Evolutionary conservation across 2,888 invertebrate species (phyloP).

Genomic region (Coronaproctus castanopsis): DNA sequence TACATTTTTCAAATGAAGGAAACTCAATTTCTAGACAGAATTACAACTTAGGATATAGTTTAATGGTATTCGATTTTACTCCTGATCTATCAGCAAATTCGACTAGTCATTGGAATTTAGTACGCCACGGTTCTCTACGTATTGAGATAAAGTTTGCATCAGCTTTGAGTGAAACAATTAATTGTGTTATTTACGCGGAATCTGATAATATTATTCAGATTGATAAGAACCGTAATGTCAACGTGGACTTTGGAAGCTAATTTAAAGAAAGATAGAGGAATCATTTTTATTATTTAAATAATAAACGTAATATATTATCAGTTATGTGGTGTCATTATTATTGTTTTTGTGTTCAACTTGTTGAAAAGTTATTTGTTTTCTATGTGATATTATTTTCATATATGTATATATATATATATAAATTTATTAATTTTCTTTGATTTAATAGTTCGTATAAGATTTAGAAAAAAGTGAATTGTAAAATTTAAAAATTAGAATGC

Average conservation of each 20-base stretch:
- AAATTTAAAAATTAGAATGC: too few relatives aligned
- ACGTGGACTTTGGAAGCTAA: constrained; percentile 16
- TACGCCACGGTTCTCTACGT: constrained; percentile 8
- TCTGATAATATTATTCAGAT: constrained; percentile 23
- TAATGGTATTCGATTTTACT: constrained; percentile 22
- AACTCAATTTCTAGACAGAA: not conserved
- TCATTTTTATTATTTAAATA: not conserved
- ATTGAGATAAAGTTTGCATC: constrained; percentile 16
- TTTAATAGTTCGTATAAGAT: too few relatives aligned
- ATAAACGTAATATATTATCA: too few relatives aligned
- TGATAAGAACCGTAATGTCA: constrained; percentile 18
- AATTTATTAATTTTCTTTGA: too few relatives aligned
- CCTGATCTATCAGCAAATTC: constrained; percentile 19
- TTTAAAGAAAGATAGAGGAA: not conserved
- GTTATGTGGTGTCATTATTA: too few relatives aligned
- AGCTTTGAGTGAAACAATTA: constrained; percentile 17
- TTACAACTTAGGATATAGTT: constrained; percentile 17
- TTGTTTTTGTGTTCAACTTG: too few relatives aligned
- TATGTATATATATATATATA: too few relatives aligned
- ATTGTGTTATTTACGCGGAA: constrained; percentile 21
- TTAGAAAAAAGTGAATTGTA: too few relatives aligned
- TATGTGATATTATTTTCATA: too few relatives aligned
- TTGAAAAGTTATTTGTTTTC: too few relatives aligned
- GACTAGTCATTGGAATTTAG: constrained; percentile 2
- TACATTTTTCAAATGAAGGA: constrained; percentile 1